phyloP scores from a whole-genome alignment of 2,797 vertebrate genomes.

The Peromyscus attwateri region DNA sequence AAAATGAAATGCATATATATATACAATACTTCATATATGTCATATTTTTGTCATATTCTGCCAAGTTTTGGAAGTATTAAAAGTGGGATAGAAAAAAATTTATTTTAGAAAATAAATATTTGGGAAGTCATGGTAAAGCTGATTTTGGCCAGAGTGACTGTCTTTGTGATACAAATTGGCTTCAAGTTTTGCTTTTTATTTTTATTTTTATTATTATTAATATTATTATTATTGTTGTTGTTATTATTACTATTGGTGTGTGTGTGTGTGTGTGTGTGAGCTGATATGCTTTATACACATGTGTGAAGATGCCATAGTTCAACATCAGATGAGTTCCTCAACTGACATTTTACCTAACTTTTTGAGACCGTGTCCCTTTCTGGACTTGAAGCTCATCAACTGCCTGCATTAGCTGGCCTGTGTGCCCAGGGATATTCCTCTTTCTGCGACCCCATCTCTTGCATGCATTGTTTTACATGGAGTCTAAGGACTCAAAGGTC shows the following conservation, averaged over 20 bases:
- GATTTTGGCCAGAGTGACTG: neutral
- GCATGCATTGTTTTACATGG: neutral
- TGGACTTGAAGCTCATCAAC: neutral
- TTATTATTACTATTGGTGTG: neutral
- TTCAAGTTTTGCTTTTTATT: neutral
- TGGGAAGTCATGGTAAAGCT: neutral
- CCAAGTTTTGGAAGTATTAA: neutral
- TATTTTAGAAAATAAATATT: slow-evolving; percentile 16
- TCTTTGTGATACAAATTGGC: neutral
- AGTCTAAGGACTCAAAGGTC: too few relatives aligned
- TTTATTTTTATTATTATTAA: neutral
- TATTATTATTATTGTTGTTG: neutral
- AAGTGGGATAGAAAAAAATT: neutral
- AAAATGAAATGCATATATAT: neutral
- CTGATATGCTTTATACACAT: neutral
- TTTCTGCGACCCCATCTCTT: neutral
- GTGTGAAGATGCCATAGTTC: neutral
- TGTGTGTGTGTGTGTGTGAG: too few relatives aligned
- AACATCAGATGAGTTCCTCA: neutral
- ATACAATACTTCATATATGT: neutral
- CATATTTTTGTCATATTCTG: neutral
- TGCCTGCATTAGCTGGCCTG: neutral
- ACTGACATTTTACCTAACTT: neutral
- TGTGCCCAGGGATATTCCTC: neutral
- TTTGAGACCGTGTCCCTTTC: too few relatives aligned